Base-by-base conservation (phyloP, 2,113 vertebrate genomes). In the Halichoeres trimaculatus region DNA sequence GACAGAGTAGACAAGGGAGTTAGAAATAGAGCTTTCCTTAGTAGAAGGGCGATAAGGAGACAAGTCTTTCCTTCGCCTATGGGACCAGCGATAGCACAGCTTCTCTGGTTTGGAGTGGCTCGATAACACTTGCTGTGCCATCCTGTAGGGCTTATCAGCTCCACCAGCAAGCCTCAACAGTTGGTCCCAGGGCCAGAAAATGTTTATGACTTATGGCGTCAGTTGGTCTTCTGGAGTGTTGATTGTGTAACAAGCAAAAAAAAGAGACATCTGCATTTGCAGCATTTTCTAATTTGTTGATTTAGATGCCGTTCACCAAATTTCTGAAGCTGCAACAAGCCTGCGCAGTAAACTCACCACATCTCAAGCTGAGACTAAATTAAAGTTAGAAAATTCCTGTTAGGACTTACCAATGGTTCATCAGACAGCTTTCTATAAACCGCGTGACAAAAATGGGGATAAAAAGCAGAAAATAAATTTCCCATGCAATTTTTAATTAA, bases 111-210 rank as follows among this genome's bases (percentile, higher is more conserved):
- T 85, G 90, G 77, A 47, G 0, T 0, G 34, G 19, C 72, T 66
- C 2, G 90, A 93, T 93, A 93, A 93, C 82, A 13, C 62, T 7
- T 4, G 45, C 66, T 59, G 30, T 83, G 85, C 83, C 87, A 90
- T 85, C 81, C 87, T 82, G 72, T 76, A 73, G 76, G 78, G 52
- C 90, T 94, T 94, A 93, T 94, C 91, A 56, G 19, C 48, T 70
- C 53, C 70, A 26, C 41, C 81, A 90, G 80, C 14, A 2, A 48
- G 75, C 70, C 67, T 68, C 74, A 76, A 68, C 85, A 80, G 87
- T 91, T 87, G 67, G 71, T 70, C 78, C 74, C 70, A 61, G 40
- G 70, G 73, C 65, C 71, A 84, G 53, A 85, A 77, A 62, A 76
- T 79, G 87, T 86, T 89, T 85, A 83, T 51, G 56, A 80, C 67